Conservation (phyloP, 2,888 invertebrate species). For the Phaedon cochleariae region DNA sequence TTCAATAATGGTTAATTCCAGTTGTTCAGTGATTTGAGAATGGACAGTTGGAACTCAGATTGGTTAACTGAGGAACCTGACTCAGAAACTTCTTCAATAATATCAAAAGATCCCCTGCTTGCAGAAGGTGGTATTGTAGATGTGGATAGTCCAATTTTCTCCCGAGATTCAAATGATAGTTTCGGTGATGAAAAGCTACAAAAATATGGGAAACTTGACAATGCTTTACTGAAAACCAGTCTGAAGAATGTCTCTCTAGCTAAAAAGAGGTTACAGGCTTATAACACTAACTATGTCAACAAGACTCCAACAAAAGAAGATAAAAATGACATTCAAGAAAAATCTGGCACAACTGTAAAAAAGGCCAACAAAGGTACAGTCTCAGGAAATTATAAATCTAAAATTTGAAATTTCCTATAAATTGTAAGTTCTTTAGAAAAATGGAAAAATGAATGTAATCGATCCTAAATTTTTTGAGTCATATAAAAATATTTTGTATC, state of each 20-base stretch:
- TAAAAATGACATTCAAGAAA: conserved; percentile 38
- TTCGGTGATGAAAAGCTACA: conserved; percentile 1
- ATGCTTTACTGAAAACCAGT: conserved; percentile 36
- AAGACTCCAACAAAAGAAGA: conserved; percentile 25
- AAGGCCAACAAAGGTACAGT: conserved; percentile 40
- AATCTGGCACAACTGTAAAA: conserved; percentile 25
- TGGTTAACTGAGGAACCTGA: conserved; percentile 18
- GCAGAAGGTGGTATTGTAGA: conserved; percentile 9
- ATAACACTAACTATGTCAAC: conserved; percentile 44
- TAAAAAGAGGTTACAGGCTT: conserved; percentile 57
- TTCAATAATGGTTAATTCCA: conserved; percentile 5
- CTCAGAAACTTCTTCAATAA: conserved; percentile 1
- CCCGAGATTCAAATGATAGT: conserved; percentile 19
- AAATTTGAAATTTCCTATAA: background rate
- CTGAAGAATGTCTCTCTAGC: conserved; percentile 50
- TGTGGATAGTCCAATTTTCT: conserved; percentile 21
- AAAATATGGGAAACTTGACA: conserved; percentile 25
- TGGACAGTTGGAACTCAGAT: conserved; percentile 29
- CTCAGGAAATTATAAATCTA: background rate
- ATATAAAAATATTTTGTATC: no score
- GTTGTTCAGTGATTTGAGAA: conserved; percentile 20
- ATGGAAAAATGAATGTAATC: no score
- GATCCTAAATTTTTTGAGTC: no score
- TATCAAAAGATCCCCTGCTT: background rate
- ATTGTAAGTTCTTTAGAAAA: no score